Evolutionary conservation across 2,113 vertebrate species (phyloP).

Genomic region (Pseudonaja textilis): DNA sequence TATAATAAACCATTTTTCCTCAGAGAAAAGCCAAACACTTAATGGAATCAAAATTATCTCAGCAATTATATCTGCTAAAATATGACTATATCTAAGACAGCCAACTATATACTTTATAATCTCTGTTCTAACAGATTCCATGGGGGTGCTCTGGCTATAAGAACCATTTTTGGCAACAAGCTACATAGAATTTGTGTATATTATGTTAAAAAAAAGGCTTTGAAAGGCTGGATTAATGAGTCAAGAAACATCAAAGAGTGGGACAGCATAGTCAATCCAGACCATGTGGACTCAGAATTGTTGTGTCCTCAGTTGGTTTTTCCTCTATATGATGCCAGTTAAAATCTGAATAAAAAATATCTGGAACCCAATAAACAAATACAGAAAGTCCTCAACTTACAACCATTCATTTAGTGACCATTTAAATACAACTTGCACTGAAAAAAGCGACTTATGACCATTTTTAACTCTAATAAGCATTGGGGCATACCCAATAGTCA

Average conservation of each 20-base stretch:
- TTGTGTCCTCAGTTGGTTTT: neutral
- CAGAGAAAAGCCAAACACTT: constrained; percentile 42
- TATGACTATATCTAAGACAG: constrained; percentile 41
- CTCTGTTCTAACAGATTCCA: neutral
- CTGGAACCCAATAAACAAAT: neutral
- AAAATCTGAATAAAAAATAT: neutral
- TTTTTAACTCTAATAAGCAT: neutral
- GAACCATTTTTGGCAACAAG: neutral
- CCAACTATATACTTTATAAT: constrained; percentile 19
- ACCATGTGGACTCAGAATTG: neutral
- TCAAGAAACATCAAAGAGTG: neutral
- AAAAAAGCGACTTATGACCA: neutral
- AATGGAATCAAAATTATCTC: constrained; percentile 51
- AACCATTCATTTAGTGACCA: neutral
- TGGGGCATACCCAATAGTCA: neutral
- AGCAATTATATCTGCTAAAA: constrained; percentile 53
- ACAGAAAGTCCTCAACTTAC: neutral
- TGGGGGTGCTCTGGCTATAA: neutral
- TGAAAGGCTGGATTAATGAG: neutral
- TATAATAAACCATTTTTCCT: constrained; percentile 45
- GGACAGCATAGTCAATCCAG: neutral
- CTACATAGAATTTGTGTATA: neutral
- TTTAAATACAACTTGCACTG: neutral
- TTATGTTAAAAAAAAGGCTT: neutral
- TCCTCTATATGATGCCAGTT: neutral